Conservation (phyloP, 2,113 vertebrate species). For the Formicarius rufipectus region DNA sequence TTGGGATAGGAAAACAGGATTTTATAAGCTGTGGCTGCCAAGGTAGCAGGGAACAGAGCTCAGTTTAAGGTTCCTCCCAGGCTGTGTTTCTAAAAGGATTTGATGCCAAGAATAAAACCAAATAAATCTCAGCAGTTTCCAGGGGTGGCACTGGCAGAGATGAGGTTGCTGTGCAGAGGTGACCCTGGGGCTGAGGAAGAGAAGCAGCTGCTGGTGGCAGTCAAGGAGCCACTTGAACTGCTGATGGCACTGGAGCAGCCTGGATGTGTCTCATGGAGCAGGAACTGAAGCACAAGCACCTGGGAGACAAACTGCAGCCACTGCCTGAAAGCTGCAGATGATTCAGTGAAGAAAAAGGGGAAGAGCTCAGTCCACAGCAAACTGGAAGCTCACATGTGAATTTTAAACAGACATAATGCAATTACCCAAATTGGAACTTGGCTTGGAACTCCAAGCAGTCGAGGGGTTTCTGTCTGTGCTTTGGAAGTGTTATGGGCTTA, state of each 20-base stretch:
- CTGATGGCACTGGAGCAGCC: neutral
- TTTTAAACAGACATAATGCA: constrained; percentile 10
- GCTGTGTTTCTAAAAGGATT: neutral
- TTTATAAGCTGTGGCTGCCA: neutral
- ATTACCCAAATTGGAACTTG: constrained; percentile 29
- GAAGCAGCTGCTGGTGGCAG: neutral
- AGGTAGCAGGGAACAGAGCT: neutral
- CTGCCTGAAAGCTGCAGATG: neutral
- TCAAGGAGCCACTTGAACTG: neutral
- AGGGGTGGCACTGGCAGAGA: neutral
- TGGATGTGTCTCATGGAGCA: neutral
- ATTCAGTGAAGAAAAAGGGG: neutral
- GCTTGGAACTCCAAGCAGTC: neutral
- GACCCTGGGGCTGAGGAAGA: neutral
- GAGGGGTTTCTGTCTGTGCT: neutral
- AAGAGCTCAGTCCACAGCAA: neutral
- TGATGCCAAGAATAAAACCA: neutral
- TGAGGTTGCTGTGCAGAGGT: neutral
- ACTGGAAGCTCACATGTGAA: neutral
- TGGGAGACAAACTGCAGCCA: neutral
- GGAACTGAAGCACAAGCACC: neutral
- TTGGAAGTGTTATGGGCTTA: neutral
- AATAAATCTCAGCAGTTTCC: neutral
- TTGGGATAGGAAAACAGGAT: neutral
- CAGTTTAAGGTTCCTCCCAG: neutral